These are phyloP conservation scores for Fopius arisanus DNA, from an alignment of 1,140 invertebrate species.

Conservation along the genomic window DNA sequence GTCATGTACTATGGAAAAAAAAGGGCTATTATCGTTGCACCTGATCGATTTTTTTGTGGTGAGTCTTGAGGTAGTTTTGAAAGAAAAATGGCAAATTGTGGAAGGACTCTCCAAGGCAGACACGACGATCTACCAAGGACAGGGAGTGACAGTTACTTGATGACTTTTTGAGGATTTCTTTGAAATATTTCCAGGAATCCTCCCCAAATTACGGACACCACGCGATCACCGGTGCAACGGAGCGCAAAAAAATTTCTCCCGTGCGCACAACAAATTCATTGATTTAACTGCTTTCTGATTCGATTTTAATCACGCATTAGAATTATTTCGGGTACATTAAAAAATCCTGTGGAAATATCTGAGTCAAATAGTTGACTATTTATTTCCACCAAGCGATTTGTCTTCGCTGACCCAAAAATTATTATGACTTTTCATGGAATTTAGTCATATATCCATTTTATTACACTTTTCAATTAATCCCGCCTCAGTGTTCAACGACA, in stretches of 20 bases:
- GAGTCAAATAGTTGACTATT: not conserved
- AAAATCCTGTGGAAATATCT: not conserved
- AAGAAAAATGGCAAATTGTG: not conserved
- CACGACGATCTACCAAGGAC: not conserved
- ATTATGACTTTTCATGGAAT: not conserved
- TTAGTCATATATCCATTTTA: not conserved
- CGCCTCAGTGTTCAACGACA: not conserved
- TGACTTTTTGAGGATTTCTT: slow-evolving; percentile 3
- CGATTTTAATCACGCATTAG: not conserved
- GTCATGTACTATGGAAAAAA: not conserved
- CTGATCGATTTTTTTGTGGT: slow-evolving; percentile 8
- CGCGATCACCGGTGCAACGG: not conserved
- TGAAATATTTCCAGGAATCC: not conserved
- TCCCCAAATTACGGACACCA: slow-evolving; percentile 9
- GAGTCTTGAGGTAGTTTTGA: not conserved
- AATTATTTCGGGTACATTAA: not conserved
- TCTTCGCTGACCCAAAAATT: not conserved
- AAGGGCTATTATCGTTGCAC: not conserved
- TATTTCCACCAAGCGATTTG: not conserved
- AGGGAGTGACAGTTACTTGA: slow-evolving; percentile 8
- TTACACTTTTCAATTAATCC: not conserved
- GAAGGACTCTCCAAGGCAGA: not conserved
- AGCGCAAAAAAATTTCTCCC: not conserved
- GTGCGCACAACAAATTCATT: not conserved
- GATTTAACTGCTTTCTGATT: slow-evolving; percentile 6